A percentile compares a stretch with the other conserved stretches of the same genome.
These are phyloP conservation scores for Cynopterus sphinx DNA, from an alignment of 2,797 vertebrate species.

Conservation along the genomic window DNA sequence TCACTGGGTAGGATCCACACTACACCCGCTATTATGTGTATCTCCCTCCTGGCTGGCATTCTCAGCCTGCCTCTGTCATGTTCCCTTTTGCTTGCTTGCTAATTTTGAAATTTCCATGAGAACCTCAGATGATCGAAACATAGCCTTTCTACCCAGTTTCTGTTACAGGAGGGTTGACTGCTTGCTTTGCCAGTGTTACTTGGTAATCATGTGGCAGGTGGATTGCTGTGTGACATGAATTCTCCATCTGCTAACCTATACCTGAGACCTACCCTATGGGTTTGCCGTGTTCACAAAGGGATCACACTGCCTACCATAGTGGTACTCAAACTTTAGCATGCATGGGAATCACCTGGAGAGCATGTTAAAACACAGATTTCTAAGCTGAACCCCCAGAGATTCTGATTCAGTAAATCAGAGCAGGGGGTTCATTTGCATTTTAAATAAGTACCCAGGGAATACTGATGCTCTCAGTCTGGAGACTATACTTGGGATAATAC, in stretches of 20 bases:
- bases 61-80: background rate
- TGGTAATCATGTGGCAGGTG: background rate
- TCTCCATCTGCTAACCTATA: background rate
- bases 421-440: background rate
- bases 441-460: background rate
- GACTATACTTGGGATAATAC: background rate
- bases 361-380: background rate
- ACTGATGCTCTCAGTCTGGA: background rate
- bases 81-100: background rate
- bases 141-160: slow-evolving; percentile 1
- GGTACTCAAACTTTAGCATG: background rate
- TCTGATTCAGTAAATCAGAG: background rate
- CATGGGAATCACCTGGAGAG: background rate
- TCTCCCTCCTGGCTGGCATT: background rate
- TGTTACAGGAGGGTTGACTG: background rate
- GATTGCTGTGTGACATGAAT: background rate
- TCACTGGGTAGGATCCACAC: background rate
- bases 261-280: background rate
- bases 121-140: background rate
- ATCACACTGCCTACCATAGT: background rate
- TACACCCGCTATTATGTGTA: background rate
- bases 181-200: background rate
- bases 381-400: background rate
- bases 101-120: background rate
- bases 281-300: background rate